Evolutionary conservation across 1,140 invertebrate species (phyloP).

Genomic region (Hylaeus volcanicus): DNA sequence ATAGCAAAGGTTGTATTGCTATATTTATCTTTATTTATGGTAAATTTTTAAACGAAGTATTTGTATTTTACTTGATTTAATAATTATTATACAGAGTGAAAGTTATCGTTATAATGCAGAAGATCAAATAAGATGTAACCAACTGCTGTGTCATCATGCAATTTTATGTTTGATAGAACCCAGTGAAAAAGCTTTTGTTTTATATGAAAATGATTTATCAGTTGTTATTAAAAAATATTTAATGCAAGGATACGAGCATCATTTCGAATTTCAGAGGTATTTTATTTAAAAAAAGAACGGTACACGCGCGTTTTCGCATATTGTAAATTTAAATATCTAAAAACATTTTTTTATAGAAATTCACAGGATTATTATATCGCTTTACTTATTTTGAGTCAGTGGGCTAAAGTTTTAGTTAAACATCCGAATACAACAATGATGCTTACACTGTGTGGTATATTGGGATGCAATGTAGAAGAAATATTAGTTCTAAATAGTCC

Average conservation of each 20-base stretch:
- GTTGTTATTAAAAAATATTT: constrained; percentile 53
- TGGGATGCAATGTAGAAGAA: constrained; percentile 44
- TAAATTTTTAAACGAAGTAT: constrained; percentile 7
- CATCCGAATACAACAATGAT: constrained; percentile 57
- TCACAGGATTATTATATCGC: constrained; percentile 49
- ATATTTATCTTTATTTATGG: not conserved
- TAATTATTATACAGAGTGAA: constrained; percentile 2
- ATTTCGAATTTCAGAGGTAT: constrained; percentile 64
- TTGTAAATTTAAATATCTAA: not conserved
- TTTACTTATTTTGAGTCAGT: constrained; percentile 60
- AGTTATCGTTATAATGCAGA: not conserved
- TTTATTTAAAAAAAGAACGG: not conserved
- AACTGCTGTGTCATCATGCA: constrained; percentile 59
- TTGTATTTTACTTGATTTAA: not conserved
- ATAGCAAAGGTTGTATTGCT: constrained; percentile 58
- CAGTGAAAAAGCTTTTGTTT: constrained; percentile 65
- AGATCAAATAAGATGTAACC: constrained; percentile 2
- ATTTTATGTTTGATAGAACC: constrained; percentile 68
- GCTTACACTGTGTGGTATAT: constrained; percentile 55
- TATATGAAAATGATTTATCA: constrained; percentile 58
- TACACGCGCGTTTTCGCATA: not conserved
- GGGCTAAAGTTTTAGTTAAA: constrained; percentile 58
- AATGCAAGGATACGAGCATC: constrained; percentile 51
- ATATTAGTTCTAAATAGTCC: constrained; percentile 61
- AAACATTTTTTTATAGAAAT: constrained; percentile 41